Percentiles rank a stretch among this genome's conserved stretches.
These are phyloP conservation scores for Vireo griseus DNA, from an alignment of 2,797 vertebrate genomes.

Conservation along the genomic window DNA sequence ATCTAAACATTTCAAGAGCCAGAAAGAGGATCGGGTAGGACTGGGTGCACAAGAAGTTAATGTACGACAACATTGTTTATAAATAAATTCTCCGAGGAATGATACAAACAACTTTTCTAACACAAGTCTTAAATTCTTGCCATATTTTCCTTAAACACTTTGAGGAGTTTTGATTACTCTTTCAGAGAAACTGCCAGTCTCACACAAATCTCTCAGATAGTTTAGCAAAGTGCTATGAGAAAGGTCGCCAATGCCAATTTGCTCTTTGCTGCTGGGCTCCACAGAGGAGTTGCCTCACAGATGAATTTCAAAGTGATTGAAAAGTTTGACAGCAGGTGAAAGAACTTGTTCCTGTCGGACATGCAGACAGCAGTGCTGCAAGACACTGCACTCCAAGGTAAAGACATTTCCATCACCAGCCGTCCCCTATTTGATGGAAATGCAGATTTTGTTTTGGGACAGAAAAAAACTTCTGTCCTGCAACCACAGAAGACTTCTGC, in stretches of 20 bases:
- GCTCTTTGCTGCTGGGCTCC: neutral
- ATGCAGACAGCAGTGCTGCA: neutral
- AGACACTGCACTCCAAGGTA: neutral
- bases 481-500: neutral
- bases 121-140: slow-evolving; percentile 32
- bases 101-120: slow-evolving; percentile 28
- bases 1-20: slow-evolving; percentile 13
- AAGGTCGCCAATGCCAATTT: neutral
- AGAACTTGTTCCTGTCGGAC: neutral
- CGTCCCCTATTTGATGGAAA: neutral
- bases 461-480: neutral
- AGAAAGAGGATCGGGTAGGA: neutral
- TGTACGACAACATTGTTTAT: slow-evolving; percentile 23
- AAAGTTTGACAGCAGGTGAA: neutral
- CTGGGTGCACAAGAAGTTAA: slow-evolving; percentile 1
- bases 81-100: slow-evolving; percentile 31
- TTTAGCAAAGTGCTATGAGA: fast-evolving
- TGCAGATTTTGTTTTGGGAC: neutral
- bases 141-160: slow-evolving; percentile 49
- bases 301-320: neutral
- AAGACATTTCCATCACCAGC: neutral
- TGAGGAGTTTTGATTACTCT: neutral
- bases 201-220: neutral
- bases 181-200: neutral
- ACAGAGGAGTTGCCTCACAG: neutral